Conservation (phyloP, 2,888 invertebrate species). For the Stomorhina lunata region DNA sequence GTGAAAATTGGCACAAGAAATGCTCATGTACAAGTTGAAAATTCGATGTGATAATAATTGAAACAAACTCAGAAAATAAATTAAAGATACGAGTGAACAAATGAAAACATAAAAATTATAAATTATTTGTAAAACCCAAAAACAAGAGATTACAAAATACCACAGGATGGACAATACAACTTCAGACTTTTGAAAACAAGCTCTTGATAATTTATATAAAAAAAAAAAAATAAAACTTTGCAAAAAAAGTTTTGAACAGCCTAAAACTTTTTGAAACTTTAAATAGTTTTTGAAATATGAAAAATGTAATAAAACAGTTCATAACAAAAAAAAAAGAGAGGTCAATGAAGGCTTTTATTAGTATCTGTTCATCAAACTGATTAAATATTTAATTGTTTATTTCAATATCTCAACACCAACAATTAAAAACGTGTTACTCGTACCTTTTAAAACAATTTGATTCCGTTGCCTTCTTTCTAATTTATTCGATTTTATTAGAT, state of each 20-base stretch:
- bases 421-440: conserved; percentile 41
- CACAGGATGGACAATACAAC: not conserved
- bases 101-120: not conserved
- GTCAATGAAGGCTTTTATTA: no score
- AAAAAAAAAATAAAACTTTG: no score
- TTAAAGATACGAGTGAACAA: conserved; percentile 17
- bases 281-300: no score
- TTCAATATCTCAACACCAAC: conserved; percentile 6
- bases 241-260: no score
- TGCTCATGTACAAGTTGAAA: conserved; percentile 47
- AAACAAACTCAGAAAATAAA: conserved; percentile 48
- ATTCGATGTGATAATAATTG: conserved; percentile 42
- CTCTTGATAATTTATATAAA: no score
- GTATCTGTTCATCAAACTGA: no score
- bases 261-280: not conserved
- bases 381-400: conserved; percentile 13
- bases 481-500: conserved; percentile 55
- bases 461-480: conserved; percentile 21
- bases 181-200: no score
- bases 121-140: not conserved
- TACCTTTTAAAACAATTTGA: not conserved
- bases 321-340: no score
- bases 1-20: conserved; percentile 63
- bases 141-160: not conserved
- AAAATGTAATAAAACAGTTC: no score